A percentile compares a stretch with the other conserved stretches of the same genome.
phyloP scores from a whole-genome alignment of 2,113 vertebrate genomes.

The Orthochromis indermauri region DNA sequence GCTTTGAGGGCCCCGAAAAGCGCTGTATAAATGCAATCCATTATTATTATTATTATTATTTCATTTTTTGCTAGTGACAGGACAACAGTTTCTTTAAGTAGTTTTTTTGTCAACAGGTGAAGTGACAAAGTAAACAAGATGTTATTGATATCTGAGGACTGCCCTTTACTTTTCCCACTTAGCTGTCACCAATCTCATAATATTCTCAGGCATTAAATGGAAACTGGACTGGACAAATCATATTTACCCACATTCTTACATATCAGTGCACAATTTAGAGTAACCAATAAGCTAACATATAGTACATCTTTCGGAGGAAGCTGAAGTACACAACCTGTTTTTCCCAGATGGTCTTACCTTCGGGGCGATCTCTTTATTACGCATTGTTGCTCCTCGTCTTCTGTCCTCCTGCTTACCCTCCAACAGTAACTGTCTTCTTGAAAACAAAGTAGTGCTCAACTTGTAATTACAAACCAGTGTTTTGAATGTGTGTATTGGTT shows the following conservation, averaged over 20 bases:
- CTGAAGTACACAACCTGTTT: neutral
- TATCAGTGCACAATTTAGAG: neutral
- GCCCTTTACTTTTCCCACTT: neutral
- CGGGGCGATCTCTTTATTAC: fast-evolving
- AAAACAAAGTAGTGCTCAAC: neutral
- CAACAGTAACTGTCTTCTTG: neutral
- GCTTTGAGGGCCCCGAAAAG: neutral
- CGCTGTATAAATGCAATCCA: fast-evolving
- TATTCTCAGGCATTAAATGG: neutral
- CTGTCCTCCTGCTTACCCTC: neutral
- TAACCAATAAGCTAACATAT: neutral
- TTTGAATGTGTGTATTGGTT: neutral
- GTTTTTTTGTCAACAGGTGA: neutral
- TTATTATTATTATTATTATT: neutral
- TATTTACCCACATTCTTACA: neutral
- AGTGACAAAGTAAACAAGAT: neutral
- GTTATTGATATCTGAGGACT: neutral
- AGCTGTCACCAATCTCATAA: neutral
- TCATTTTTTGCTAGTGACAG: neutral
- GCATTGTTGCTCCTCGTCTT: neutral
- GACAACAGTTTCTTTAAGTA: neutral
- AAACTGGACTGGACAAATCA: neutral
- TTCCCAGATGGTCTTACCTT: neutral
- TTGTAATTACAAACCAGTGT: neutral
- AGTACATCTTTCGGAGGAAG: neutral